phyloP scores from a whole-genome alignment of 2,888 invertebrate species.

The Magallana nippona region DNA sequence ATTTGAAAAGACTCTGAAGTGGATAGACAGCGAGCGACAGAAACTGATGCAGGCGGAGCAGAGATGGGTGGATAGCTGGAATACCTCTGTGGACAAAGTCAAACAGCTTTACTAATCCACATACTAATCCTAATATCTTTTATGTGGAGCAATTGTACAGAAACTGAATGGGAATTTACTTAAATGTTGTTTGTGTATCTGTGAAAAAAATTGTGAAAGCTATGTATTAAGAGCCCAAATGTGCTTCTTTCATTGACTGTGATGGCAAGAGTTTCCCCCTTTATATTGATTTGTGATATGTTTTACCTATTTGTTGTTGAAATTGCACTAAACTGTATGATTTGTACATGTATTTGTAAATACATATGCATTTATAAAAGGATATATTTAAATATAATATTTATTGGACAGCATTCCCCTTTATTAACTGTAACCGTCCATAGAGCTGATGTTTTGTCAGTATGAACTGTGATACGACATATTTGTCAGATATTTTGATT shows the following conservation, averaged over 20 bases:
- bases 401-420: background rate
- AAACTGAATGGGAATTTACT: background rate
- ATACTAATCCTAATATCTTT: background rate
- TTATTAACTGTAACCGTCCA: constrained; percentile 16
- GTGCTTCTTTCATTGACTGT: background rate
- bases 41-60: constrained; percentile 70
- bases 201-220: constrained; percentile 1
- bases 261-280: background rate
- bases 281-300: background rate
- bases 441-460: background rate
- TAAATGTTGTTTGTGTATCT: background rate
- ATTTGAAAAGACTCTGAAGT: constrained; percentile 69
- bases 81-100: constrained; percentile 74
- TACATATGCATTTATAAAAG: constrained; percentile 17
- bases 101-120: constrained; percentile 44
- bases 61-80: constrained; percentile 77
- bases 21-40: constrained; percentile 71
- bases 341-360: constrained; percentile 10
- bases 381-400: constrained; percentile 1
- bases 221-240: background rate
- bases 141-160: background rate
- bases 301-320: background rate
- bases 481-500: background rate
- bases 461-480: background rate
- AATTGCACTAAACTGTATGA: constrained; percentile 2